Evolutionary conservation across 23 tunicate genomes (phyloP), one percentile per base, ranked within the genome.

Genomic region (Ascidia mentula): DNA sequence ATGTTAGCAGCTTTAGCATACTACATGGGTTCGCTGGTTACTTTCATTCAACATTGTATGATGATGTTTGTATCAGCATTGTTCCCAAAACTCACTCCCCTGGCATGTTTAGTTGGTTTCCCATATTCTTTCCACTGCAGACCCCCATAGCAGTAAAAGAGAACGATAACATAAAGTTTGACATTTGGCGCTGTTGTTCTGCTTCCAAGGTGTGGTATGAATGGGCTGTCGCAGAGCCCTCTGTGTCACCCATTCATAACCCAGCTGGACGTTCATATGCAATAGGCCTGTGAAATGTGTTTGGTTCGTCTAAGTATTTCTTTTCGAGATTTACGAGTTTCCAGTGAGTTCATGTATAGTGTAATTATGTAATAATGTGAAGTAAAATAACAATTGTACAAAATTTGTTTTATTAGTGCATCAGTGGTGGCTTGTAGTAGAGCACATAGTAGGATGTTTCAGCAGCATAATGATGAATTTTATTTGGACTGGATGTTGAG

Each of bases 101-200:
- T 24, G 92, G 92, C 37, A 96, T 96, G 99, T 96, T 96, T 45
- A 96, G 99, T 75, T 96, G 99, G 99, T 96, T 88, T 72, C 99
- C 99, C 5, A 72, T 96, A 4, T 96, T 96, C 46, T 91, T 96
- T 46, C 99, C 99, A 0, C 37, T 96, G 31, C 61, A 34, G 7
- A 72, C 76, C 18, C 95, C 99, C 7, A 70, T 96, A 12, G 81
- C 35, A 9, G 76, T 91, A 0, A 69, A 74, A 30, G 53, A 73
- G n/a, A 94, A 89, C 7, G 83, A 80, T 72, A 72, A 59, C 2
- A 39, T 96, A 7, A 45, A 59, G 17, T 79, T 80, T 13, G 46
- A 72, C 22, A 88, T 96, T 22, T 96, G 99, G 99, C 72, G 99
- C 8, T 74, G 83, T 12, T 79, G 89, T 35, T 72, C 89, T 36